phyloP scores from a whole-genome alignment of 2,888 invertebrate species.

The Deilephila porcellus region DNA sequence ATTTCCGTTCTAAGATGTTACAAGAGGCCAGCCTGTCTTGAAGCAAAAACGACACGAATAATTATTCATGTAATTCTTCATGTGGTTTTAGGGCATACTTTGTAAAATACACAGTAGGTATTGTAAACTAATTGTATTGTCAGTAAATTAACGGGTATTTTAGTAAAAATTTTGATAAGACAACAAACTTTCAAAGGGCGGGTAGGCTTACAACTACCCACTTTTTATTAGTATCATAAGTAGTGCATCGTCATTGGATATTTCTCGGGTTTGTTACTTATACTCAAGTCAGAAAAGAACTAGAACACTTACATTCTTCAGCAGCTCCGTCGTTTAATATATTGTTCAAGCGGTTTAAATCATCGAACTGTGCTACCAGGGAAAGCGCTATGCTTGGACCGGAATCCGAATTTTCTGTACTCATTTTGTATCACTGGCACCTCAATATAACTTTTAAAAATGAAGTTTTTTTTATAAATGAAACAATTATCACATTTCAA shows the following conservation, averaged over 20 bases:
- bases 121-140: background rate
- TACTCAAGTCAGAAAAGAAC: background rate
- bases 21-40: no score
- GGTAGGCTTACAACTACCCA: slow-evolving; percentile 5
- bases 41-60: no score
- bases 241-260: no score
- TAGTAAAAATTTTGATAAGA: background rate
- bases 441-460: background rate
- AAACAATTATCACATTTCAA: slow-evolving; percentile 36
- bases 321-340: slow-evolving; percentile 87
- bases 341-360: slow-evolving; percentile 87
- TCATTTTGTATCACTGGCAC: slow-evolving; percentile 60
- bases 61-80: no score
- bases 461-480: background rate
- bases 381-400: slow-evolving; percentile 80
- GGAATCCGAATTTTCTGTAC: slow-evolving; percentile 74
- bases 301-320: slow-evolving; percentile 86
- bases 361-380: slow-evolving; percentile 88
- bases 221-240: background rate
- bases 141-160: background rate
- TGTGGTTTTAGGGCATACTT: no score
- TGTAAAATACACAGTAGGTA: no score
- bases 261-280: background rate
- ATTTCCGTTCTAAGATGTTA: no score
- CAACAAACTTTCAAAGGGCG: background rate